phyloP scores from a whole-genome alignment of 2,797 vertebrate species.

The Vipera latastei region DNA sequence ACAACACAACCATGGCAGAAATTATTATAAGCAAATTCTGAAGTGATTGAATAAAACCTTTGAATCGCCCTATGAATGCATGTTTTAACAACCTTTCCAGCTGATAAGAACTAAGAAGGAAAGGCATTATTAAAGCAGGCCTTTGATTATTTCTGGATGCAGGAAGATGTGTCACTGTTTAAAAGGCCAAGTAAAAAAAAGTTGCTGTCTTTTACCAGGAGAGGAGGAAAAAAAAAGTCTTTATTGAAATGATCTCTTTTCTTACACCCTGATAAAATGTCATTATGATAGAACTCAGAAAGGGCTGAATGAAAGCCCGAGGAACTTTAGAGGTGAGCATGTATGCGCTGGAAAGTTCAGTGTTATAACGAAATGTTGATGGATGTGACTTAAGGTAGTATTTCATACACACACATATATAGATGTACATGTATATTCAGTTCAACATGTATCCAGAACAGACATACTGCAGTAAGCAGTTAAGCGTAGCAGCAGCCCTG shows the following conservation, averaged over 20 bases:
- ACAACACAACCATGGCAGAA: background rate
- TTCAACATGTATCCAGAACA: background rate
- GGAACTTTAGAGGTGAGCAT: slow-evolving; percentile 48
- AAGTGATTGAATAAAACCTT: slow-evolving; percentile 25
- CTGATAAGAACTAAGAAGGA: slow-evolving; percentile 55
- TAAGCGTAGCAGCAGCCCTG: background rate
- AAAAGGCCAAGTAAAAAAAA: slow-evolving; percentile 62
- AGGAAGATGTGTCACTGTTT: slow-evolving; percentile 54
- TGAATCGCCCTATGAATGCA: slow-evolving; percentile 40
- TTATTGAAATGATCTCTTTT: slow-evolving; percentile 57
- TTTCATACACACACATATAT: background rate
- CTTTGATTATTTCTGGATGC: slow-evolving; percentile 42
- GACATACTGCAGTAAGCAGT: background rate
- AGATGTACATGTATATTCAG: no score
- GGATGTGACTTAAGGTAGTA: background rate
- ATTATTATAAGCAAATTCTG: background rate
- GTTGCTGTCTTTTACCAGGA: slow-evolving; percentile 50
- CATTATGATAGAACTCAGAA: slow-evolving; percentile 54
- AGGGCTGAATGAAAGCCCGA: slow-evolving; percentile 52
- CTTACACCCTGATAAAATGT: slow-evolving; percentile 59
- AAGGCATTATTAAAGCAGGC: slow-evolving; percentile 46
- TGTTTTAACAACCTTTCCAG: slow-evolving; percentile 57
- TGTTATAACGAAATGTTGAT: slow-evolving; percentile 29
- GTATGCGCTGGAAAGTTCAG: slow-evolving; percentile 40
- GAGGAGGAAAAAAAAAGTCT: slow-evolving; percentile 34